A percentile compares a stretch with the other conserved stretches of the same genome.
Evolutionary conservation across 2,113 vertebrate genomes (phyloP).

Genomic region (Cephalopterus ornatus): DNA sequence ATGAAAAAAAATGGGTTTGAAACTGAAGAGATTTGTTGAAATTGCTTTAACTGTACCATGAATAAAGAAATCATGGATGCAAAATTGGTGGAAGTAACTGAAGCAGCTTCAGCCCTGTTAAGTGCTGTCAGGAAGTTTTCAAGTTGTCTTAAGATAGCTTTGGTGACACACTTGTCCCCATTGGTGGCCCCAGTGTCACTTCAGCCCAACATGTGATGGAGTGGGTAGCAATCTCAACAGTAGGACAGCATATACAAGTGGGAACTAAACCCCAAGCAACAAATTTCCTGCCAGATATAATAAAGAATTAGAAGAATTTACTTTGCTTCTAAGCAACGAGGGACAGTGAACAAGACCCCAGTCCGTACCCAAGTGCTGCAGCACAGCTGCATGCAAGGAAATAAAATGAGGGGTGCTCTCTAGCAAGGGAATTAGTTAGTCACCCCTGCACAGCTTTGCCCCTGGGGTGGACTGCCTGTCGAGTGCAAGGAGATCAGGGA

Average conservation of each 20-base stretch:
- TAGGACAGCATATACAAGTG: background rate
- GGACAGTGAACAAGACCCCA: background rate
- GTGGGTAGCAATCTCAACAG: fast-evolving
- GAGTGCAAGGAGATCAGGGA: background rate
- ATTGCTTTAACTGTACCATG: background rate
- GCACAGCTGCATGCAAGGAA: background rate
- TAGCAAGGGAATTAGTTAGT: background rate
- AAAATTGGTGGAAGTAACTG: background rate
- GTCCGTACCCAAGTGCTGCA: background rate
- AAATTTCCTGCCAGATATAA: background rate
- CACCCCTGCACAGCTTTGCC: background rate
- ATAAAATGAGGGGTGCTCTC: background rate
- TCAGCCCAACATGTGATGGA: background rate
- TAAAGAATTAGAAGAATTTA: background rate
- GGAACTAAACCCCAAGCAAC: background rate
- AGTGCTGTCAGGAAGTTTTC: background rate
- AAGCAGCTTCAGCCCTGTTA: background rate
- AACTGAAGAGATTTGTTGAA: background rate
- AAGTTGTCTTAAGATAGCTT: background rate
- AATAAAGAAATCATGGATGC: background rate
- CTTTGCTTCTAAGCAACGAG: background rate
- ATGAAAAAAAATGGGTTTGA: background rate
- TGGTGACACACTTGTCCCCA: background rate
- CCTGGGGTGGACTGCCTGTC: background rate
- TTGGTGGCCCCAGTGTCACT: background rate